These are phyloP conservation scores for Circaetus cinerascens DNA, from an alignment of 2,113 vertebrate genomes.

Conservation along the genomic window DNA sequence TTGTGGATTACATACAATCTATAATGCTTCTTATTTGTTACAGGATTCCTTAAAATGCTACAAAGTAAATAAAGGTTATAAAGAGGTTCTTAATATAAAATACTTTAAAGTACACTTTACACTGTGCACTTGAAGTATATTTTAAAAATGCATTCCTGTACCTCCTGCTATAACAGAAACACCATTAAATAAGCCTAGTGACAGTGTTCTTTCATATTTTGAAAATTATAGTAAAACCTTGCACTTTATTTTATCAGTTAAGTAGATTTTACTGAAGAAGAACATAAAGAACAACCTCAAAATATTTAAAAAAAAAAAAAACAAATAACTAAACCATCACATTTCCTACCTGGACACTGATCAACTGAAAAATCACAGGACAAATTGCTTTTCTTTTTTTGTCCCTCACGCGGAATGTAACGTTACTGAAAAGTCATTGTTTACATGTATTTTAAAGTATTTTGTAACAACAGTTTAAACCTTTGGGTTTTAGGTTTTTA, in stretches of 20 bases:
- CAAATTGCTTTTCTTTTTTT: neutral
- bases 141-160: neutral
- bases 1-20: conserved; percentile 95
- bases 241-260: neutral
- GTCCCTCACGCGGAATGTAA: neutral
- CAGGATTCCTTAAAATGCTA: conserved; percentile 94
- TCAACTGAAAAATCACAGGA: neutral
- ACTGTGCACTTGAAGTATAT: neutral
- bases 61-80: neutral
- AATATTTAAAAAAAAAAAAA: neutral
- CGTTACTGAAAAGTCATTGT: neutral
- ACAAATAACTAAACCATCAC: neutral
- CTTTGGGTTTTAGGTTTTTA: neutral
- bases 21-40: conserved; percentile 99
- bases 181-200: neutral
- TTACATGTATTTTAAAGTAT: neutral
- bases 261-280: neutral
- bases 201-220: neutral
- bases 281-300: neutral
- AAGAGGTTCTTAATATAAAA: neutral
- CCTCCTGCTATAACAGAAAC: neutral
- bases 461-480: neutral
- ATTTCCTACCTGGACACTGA: neutral
- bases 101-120: neutral
- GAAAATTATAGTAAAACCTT: neutral